Percentiles rank a stretch among this genome's conserved stretches.
phyloP scores from a whole-genome alignment of 1,140 invertebrate species.

The Latrodectus geometricus region DNA sequence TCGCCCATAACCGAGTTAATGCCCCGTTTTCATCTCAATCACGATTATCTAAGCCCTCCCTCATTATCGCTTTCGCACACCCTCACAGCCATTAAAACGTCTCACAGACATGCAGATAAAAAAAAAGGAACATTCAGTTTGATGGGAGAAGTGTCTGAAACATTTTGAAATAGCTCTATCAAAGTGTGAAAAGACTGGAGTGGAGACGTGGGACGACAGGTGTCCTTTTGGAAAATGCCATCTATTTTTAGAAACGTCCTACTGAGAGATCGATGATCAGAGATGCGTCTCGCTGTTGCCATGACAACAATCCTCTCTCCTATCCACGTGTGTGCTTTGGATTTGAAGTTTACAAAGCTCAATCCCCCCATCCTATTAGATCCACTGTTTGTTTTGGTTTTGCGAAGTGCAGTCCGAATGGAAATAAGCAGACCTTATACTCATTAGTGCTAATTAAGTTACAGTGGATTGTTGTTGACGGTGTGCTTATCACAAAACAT shows the following conservation, averaged over 20 bases:
- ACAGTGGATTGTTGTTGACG: too few relatives aligned
- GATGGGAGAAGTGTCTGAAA: constrained; percentile 16
- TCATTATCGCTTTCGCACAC: neutral
- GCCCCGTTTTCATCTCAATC: neutral
- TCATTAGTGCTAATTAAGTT: too few relatives aligned
- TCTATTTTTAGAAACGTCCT: constrained; percentile 55
- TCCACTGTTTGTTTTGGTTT: too few relatives aligned
- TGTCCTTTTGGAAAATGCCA: constrained; percentile 41
- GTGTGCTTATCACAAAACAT: too few relatives aligned
- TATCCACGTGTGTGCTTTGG: constrained; percentile 20
- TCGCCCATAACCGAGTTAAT: neutral
- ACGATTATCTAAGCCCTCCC: neutral
- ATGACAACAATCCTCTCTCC: constrained; percentile 7
- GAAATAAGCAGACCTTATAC: too few relatives aligned
- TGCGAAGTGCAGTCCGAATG: too few relatives aligned
- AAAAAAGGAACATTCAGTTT: constrained; percentile 5
- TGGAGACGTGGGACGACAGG: constrained; percentile 29
- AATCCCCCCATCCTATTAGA: neutral
- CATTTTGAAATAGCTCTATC: constrained; percentile 38
- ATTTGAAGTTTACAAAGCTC: neutral
- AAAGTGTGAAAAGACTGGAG: constrained; percentile 13
- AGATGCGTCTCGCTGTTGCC: constrained; percentile 26
- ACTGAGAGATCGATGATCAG: constrained; percentile 41
- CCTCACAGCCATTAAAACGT: neutral
- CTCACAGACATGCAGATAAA: constrained; percentile 12